These are phyloP conservation scores for Lutraria rhynchaena DNA, from an alignment of 1,140 invertebrate species.

Conservation along the genomic window DNA sequence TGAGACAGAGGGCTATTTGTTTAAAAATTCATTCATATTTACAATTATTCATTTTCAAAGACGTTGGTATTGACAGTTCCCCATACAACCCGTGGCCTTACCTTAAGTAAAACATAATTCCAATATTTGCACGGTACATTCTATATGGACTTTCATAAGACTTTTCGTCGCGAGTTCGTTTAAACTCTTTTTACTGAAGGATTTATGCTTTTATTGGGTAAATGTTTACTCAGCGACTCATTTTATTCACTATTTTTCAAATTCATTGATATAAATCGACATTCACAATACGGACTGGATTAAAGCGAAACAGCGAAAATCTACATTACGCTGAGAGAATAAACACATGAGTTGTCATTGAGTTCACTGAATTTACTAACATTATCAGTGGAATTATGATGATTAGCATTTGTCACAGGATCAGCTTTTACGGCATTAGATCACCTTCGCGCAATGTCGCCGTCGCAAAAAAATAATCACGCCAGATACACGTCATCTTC, in stretches of 20 bases:
- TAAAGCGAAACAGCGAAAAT: background rate
- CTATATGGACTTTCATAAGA: background rate
- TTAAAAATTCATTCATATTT: slow-evolving; percentile 40
- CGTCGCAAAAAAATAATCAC: no score
- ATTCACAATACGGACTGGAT: background rate
- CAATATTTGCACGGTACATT: slow-evolving; percentile 9
- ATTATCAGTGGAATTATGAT: no score
- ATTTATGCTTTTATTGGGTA: background rate
- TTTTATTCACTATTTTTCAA: background rate
- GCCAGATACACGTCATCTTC: no score
- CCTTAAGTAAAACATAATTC: slow-evolving; percentile 8
- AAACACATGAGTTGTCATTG: no score
- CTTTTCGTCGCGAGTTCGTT: background rate
- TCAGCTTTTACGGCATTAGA: no score
- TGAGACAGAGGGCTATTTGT: slow-evolving; percentile 11
- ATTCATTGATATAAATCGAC: slow-evolving; percentile 14
- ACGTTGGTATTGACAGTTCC: slow-evolving; percentile 9
- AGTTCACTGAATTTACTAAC: no score
- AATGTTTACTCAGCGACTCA: slow-evolving; percentile 36
- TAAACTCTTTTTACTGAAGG: slow-evolving; percentile 18
- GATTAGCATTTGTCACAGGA: no score
- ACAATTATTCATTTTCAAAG: slow-evolving; percentile 21
- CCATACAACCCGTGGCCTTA: background rate
- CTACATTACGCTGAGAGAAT: no score
- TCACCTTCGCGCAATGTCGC: no score